These are phyloP conservation scores for Hirundichthys speculiger DNA, from an alignment of 2,113 vertebrate species.

Conservation along the genomic window DNA sequence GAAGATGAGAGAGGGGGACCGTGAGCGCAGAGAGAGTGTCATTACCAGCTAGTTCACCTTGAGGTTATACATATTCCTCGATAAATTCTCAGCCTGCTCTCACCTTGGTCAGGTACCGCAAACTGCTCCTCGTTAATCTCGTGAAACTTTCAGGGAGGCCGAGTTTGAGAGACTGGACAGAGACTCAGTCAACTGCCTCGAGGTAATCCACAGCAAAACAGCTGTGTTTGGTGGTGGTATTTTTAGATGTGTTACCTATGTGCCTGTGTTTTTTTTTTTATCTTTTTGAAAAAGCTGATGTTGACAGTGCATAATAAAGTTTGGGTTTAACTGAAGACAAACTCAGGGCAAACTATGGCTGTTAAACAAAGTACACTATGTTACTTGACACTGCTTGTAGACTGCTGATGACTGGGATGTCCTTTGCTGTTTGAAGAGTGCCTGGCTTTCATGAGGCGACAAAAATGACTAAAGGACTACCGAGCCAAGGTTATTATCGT, in stretches of 20 bases:
- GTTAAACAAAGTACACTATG: too few relatives aligned
- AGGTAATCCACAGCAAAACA: constrained; percentile 23
- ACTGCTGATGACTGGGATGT: too few relatives aligned
- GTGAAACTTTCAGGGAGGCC: constrained; percentile 39
- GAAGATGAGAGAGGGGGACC: constrained; percentile 43
- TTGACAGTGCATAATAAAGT: too few relatives aligned
- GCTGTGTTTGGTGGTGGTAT: constrained; percentile 32
- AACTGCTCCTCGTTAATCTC: constrained; percentile 42
- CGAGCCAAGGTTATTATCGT: too few relatives aligned
- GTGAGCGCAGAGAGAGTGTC: constrained; percentile 34
- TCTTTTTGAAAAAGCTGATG: too few relatives aligned
- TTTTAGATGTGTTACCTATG: constrained; percentile 21
- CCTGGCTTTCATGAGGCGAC: too few relatives aligned
- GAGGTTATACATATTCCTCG: constrained; percentile 50
- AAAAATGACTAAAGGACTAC: too few relatives aligned
- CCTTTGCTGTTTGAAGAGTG: too few relatives aligned
- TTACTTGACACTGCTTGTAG: too few relatives aligned
- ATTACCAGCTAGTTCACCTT: constrained; percentile 69
- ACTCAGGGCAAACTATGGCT: too few relatives aligned
- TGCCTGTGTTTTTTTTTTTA: background rate
- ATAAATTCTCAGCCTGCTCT: constrained; percentile 60
- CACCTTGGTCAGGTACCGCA: constrained; percentile 58
- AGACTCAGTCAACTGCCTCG: constrained; percentile 4
- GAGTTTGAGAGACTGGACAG: constrained; percentile 15
- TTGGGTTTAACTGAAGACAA: too few relatives aligned